Evolutionary conservation across 2,797 vertebrate species (phyloP).

Genomic region (Onychomys arenicola): DNA sequence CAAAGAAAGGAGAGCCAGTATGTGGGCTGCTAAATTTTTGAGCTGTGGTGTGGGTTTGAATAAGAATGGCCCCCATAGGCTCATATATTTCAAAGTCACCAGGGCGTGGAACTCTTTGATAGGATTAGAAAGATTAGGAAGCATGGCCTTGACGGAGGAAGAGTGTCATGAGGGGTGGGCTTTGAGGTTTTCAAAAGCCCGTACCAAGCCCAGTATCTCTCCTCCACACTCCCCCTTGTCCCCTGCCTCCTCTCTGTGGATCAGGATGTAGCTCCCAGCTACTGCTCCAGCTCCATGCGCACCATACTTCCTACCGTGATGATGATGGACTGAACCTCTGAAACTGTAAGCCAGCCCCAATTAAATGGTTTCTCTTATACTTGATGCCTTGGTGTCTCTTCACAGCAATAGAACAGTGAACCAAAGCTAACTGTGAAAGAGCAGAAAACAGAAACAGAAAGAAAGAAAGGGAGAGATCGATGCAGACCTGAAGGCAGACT

Average conservation of each 20-base stretch:
- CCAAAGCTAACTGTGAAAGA: background rate
- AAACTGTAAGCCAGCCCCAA: background rate
- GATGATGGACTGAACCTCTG: background rate
- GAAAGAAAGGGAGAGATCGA: background rate
- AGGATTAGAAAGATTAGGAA: background rate
- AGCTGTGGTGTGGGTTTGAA: background rate
- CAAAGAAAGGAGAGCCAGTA: background rate
- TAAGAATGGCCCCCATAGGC: background rate
- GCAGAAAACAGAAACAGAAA: background rate
- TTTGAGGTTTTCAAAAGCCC: background rate
- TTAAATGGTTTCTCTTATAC: background rate
- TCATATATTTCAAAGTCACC: background rate
- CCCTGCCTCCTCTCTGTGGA: background rate
- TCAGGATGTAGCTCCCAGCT: background rate
- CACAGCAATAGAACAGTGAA: background rate
- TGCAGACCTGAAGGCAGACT: background rate
- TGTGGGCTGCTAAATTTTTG: conserved; percentile 1
- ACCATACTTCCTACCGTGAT: background rate
- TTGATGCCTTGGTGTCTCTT: background rate
- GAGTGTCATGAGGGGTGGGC: background rate
- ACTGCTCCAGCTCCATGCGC: too few species aligned
- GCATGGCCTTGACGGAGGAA: background rate
- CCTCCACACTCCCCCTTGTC: too few species aligned
- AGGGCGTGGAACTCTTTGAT: background rate
- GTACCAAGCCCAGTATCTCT: background rate